A percentile compares a stretch with the other conserved stretches of the same genome.
Conservation (phyloP, 2,888 invertebrate species). For the Epinotia nisella region DNA sequence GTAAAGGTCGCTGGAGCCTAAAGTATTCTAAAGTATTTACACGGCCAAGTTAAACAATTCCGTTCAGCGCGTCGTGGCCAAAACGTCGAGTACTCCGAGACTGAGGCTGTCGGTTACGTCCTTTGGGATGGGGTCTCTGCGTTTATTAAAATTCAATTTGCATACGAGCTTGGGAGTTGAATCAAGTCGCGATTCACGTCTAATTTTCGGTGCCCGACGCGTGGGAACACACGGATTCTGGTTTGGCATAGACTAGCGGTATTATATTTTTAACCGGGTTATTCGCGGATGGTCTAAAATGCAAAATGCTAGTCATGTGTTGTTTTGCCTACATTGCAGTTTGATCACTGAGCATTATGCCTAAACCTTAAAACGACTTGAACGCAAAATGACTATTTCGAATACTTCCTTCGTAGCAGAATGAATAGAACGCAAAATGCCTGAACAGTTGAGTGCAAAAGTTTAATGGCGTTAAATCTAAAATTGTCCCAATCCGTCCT, state of each 20-base stretch:
- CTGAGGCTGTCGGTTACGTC: not conserved
- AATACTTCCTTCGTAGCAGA: too few relatives aligned
- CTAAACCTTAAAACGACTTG: too few relatives aligned
- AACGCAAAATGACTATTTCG: too few relatives aligned
- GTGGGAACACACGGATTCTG: not conserved
- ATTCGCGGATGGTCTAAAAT: too few relatives aligned
- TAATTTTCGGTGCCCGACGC: conserved; percentile 17
- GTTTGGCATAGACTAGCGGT: not conserved
- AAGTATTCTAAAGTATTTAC: conserved; percentile 25
- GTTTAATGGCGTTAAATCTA: too few relatives aligned
- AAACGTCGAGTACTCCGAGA: not conserved
- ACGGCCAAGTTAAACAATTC: conserved; percentile 16
- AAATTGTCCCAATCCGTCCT: too few relatives aligned
- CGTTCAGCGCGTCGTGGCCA: not conserved
- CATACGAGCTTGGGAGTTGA: conserved; percentile 12
- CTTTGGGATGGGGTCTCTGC: not conserved
- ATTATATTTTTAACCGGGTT: not conserved
- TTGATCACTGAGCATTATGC: too few relatives aligned
- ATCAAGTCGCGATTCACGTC: conserved; percentile 8
- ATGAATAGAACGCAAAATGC: too few relatives aligned
- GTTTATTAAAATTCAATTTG: conserved; percentile 27
- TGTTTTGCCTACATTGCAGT: too few relatives aligned
- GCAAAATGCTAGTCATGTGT: too few relatives aligned
- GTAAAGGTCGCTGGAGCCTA: too few relatives aligned
- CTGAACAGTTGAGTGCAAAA: too few relatives aligned